Evolutionary conservation across 64 coral and sea anemone genomes (phyloP), one percentile per base, ranked within the genome.

Genomic region (Anthopleura sola): DNA sequence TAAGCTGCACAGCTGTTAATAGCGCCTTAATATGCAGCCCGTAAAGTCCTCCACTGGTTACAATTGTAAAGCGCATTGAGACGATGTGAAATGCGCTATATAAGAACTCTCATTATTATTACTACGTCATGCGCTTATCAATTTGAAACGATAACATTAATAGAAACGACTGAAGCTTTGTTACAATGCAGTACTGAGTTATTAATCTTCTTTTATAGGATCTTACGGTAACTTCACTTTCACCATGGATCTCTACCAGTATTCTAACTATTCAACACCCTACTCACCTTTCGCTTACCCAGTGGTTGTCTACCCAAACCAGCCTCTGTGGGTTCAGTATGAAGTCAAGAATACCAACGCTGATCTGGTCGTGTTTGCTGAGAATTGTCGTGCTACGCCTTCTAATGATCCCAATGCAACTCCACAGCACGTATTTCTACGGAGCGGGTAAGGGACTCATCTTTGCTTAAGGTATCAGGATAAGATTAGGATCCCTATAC

Each of bases 341-440:
- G 68, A 87, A 56, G 92, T 93, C 33, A 69, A 86, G 19, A 81
- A 81, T 17, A 60, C 51, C 24, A 51, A 86, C 5, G 84, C 75
- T 0, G 89, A 75, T 78, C 60, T 93, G 75, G 83, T 93, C 38
- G 76, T 81, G 75, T 89, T 88, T 88, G 91, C 83, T 85, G 87
- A 93, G 64, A 93, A 86, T 69, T 93, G 92, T 57, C 57, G 84
- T 26, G 87, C 92, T 14, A 93, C 92, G 48, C 14, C 83, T 15
- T 81, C 87, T 14, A 23, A 51, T 20, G 75, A 93, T 71, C 91
- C 86, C 15, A 78, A 93, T 54, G 78, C 86, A 12, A 57, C 46
- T 80, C 91, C 91, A 78, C 91, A 93, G 20, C 85, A 93, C 84
- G 60, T 85, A 28, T 93, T 93, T 58, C 34, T 93, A 51, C 60